Conservation (phyloP, 1,140 invertebrate genomes). For the Cepaea nemoralis region DNA sequence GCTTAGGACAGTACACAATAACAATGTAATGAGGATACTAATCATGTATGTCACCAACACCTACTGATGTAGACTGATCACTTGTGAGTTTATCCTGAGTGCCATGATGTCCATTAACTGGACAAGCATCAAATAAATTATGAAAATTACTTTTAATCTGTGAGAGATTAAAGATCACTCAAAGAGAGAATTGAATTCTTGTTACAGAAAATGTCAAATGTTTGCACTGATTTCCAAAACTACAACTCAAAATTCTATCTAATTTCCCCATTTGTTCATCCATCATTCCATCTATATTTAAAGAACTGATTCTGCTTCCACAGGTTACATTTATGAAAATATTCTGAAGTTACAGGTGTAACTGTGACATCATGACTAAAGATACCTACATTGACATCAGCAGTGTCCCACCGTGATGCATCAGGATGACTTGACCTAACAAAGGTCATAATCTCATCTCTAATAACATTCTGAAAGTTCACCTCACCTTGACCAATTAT, state of each 20-base stretch:
- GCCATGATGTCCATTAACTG: too few relatives aligned
- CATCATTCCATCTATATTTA: constrained; percentile 26
- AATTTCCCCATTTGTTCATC: background rate
- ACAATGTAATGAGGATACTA: too few relatives aligned
- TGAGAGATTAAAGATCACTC: too few relatives aligned
- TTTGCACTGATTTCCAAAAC: too few relatives aligned
- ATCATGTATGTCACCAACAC: too few relatives aligned
- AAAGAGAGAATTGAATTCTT: too few relatives aligned
- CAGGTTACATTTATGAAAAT: constrained; percentile 24
- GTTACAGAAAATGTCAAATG: too few relatives aligned
- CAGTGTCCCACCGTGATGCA: constrained; percentile 46
- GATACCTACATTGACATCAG: constrained; percentile 3
- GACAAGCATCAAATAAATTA: too few relatives aligned
- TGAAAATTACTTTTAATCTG: too few relatives aligned
- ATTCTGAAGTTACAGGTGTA: background rate
- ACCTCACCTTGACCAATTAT: constrained; percentile 44
- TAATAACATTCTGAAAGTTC: constrained; percentile 50
- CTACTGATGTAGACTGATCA: too few relatives aligned
- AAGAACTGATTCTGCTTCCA: constrained; percentile 22
- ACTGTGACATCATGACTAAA: constrained; percentile 15
- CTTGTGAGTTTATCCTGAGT: too few relatives aligned
- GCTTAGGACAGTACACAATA: too few relatives aligned
- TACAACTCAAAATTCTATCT: background rate
- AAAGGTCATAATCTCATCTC: constrained; percentile 53
- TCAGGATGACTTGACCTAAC: constrained; percentile 49